Conservation (phyloP, 2,113 vertebrate species). For the Chaetops frenatus region DNA sequence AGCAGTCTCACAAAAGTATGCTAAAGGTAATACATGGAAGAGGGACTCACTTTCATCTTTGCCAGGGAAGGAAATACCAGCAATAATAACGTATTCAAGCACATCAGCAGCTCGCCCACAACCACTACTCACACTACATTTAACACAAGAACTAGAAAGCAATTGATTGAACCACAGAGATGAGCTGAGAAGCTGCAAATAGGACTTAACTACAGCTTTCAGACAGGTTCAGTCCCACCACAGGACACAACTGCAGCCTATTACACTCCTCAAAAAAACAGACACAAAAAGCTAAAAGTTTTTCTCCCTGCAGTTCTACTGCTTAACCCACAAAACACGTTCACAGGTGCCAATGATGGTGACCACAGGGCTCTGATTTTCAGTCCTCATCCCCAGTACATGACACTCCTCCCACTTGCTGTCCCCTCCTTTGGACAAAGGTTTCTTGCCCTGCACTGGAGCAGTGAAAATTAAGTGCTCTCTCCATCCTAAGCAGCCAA, state of each 20-base stretch:
- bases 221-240: background rate
- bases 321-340: background rate
- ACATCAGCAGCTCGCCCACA: background rate
- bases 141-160: background rate
- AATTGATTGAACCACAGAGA: background rate
- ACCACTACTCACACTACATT: background rate
- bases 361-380: background rate
- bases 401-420: background rate
- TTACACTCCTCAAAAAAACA: no score
- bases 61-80: background rate
- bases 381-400: background rate
- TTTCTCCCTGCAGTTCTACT: background rate
- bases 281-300: background rate
- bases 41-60: background rate
- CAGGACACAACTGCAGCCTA: background rate
- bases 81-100: background rate
- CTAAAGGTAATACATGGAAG: background rate
- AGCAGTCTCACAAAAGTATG: background rate
- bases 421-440: background rate
- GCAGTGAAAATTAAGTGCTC: background rate
- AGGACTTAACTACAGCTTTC: background rate
- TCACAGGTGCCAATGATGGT: background rate
- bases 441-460: background rate
- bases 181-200: background rate
- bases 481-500: background rate